phyloP scores from a whole-genome alignment of 2,797 vertebrate genomes.

The Luscinia megarhynchos region DNA sequence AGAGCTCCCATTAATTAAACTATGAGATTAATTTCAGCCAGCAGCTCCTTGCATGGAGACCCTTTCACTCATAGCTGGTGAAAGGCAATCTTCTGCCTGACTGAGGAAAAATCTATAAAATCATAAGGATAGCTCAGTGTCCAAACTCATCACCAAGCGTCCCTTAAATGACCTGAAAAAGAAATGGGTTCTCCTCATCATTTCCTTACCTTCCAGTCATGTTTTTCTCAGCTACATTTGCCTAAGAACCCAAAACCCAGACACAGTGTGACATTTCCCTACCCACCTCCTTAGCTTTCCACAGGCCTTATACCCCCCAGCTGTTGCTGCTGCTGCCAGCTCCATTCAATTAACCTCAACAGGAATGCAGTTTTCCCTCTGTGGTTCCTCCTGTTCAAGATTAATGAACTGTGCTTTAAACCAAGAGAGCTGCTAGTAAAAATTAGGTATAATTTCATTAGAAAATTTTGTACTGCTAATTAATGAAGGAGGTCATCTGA shows the following conservation, averaged over 20 bases:
- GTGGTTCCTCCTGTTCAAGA: constrained; percentile 38
- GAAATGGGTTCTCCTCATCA: neutral
- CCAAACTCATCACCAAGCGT: neutral
- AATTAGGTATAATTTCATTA: constrained; percentile 50
- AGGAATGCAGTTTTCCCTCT: constrained; percentile 1
- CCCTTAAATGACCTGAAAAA: constrained; percentile 41
- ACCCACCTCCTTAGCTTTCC: neutral
- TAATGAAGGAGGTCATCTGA: constrained; percentile 40
- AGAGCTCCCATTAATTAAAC: constrained; percentile 6
- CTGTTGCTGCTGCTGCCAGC: neutral
- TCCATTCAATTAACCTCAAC: constrained; percentile 37
- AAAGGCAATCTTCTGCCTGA: constrained; percentile 21
- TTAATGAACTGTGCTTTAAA: constrained; percentile 57
- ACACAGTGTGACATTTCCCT: neutral
- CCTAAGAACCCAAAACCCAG: constrained; percentile 11
- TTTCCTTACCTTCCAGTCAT: neutral
- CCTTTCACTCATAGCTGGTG: neutral
- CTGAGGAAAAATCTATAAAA: neutral
- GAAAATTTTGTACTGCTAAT: constrained; percentile 47
- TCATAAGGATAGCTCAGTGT: constrained; percentile 1
- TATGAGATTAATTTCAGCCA: neutral
- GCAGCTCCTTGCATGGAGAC: neutral
- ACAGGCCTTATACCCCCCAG: neutral
- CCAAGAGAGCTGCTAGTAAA: neutral
- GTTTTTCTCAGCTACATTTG: constrained; percentile 7